A percentile compares a stretch with the other conserved stretches of the same genome.
Evolutionary conservation across 2,888 invertebrate genomes (phyloP).

Genomic region (Lysandra coridon): DNA sequence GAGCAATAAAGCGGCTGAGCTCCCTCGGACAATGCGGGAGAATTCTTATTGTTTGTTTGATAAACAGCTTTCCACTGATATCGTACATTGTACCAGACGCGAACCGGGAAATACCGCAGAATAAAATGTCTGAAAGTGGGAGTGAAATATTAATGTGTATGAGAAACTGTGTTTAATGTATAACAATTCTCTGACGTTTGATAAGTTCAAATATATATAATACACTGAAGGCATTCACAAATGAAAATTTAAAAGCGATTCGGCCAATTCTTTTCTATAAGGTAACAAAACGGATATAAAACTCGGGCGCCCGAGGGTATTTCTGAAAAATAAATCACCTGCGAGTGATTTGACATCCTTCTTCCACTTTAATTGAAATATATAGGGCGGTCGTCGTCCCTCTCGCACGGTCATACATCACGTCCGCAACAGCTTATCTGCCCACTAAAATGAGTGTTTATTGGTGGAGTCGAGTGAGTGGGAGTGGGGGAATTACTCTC

Average conservation of each 20-base stretch:
- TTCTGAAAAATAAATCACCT: conserved; percentile 42
- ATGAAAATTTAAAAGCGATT: not conserved
- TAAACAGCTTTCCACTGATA: conserved; percentile 21
- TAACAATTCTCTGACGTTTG: not conserved
- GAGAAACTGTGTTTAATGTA: not conserved
- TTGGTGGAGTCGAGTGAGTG: conserved; percentile 59
- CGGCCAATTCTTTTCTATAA: not conserved
- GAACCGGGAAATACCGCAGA: conserved; percentile 5
- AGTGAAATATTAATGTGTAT: not conserved
- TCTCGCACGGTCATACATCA: conserved; percentile 66
- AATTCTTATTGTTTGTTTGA: conserved; percentile 25
- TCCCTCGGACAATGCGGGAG: conserved; percentile 11
- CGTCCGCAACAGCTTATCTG: conserved; percentile 61
- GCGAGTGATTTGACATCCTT: conserved; percentile 46
- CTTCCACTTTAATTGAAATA: conserved; percentile 52
- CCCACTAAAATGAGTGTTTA: conserved; percentile 75
- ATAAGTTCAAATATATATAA: not conserved
- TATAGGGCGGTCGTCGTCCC: conserved; percentile 56
- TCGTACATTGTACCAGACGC: conserved; percentile 19
- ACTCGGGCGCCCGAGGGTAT: conserved; percentile 39
- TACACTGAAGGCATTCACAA: not conserved
- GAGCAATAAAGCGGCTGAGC: conserved; percentile 28
- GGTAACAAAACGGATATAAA: conserved; percentile 20
- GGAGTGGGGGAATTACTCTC: conserved; percentile 50
- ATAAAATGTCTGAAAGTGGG: too few relatives aligned